Evolutionary conservation across 2,888 invertebrate genomes (phyloP).

Genomic region (Fragum fragum): DNA sequence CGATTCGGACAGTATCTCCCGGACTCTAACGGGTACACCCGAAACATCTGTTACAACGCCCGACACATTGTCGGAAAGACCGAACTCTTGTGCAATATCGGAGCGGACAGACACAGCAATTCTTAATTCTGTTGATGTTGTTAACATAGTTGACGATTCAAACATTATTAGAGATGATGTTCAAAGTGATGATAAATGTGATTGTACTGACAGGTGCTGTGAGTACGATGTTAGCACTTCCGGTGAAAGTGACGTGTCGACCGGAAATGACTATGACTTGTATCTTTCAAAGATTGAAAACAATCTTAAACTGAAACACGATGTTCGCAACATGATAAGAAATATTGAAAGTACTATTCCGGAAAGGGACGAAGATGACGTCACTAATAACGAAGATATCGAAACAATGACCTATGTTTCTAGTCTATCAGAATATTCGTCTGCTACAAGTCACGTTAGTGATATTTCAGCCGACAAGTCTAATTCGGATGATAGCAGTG

Average conservation of each 20-base stretch:
- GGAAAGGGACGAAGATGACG: constrained; percentile 34
- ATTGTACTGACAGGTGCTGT: constrained; percentile 47
- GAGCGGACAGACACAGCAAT: background rate
- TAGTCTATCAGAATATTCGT: constrained; percentile 70
- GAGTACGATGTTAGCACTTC: constrained; percentile 63
- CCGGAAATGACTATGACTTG: constrained; percentile 55
- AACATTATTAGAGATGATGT: background rate
- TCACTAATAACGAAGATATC: constrained; percentile 26
- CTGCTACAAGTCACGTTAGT: constrained; percentile 66
- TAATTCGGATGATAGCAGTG: constrained; percentile 71
- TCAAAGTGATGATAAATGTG: background rate
- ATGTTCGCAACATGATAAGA: constrained; percentile 58
- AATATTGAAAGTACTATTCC: constrained; percentile 47
- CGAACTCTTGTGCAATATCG: constrained; percentile 60
- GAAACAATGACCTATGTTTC: constrained; percentile 69
- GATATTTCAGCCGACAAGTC: constrained; percentile 70
- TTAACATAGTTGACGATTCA: background rate
- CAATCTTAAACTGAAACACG: constrained; percentile 61
- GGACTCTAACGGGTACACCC: constrained; percentile 64
- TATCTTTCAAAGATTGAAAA: constrained; percentile 65
- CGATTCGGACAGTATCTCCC: constrained; percentile 47
- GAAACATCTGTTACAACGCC: constrained; percentile 51
- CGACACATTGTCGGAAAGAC: constrained; percentile 54
- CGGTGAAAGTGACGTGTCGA: constrained; percentile 61
- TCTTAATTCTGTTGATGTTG: background rate